Conservation (phyloP, 2,113 vertebrate genomes). For the Callionymus lyra region DNA sequence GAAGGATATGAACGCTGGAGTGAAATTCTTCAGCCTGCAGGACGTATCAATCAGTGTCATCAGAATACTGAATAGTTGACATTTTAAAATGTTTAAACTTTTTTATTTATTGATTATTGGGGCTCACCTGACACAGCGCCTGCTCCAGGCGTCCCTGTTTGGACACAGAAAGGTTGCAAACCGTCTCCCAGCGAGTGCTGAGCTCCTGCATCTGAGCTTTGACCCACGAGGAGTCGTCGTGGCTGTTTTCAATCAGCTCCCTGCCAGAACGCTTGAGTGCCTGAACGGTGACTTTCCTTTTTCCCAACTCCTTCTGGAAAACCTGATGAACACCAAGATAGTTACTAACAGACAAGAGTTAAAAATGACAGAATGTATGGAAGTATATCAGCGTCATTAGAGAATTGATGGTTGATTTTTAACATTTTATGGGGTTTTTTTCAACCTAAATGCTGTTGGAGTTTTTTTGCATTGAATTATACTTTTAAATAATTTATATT, state of each 20-base stretch:
- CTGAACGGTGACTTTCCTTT: constrained; percentile 85
- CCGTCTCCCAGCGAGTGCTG: constrained; percentile 88
- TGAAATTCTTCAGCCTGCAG: constrained; percentile 93
- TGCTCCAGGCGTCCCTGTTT: constrained; percentile 91
- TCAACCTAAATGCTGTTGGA: no score
- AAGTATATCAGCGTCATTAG: no score
- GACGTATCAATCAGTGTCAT: no score
- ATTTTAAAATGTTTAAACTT: no score
- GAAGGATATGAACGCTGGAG: constrained; percentile 84
- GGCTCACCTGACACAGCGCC: constrained; percentile 88
- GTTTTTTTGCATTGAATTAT: no score
- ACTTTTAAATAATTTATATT: no score
- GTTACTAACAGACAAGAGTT: constrained; percentile 1
- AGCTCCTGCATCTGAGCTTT: constrained; percentile 96
- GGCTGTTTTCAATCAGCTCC: constrained; percentile 84
- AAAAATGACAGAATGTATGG: no score
- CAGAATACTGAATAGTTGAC: no score
- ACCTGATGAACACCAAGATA: constrained; percentile 58
- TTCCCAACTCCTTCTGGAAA: constrained; percentile 95
- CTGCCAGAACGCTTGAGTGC: constrained; percentile 89
- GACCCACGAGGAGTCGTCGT: constrained; percentile 93
- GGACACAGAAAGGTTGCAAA: constrained; percentile 88
- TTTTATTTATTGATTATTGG: no score
- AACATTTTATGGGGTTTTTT: no score
- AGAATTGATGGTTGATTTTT: no score